Conservation (phyloP, 2,888 invertebrate genomes). For the Isotomurus palustris region DNA sequence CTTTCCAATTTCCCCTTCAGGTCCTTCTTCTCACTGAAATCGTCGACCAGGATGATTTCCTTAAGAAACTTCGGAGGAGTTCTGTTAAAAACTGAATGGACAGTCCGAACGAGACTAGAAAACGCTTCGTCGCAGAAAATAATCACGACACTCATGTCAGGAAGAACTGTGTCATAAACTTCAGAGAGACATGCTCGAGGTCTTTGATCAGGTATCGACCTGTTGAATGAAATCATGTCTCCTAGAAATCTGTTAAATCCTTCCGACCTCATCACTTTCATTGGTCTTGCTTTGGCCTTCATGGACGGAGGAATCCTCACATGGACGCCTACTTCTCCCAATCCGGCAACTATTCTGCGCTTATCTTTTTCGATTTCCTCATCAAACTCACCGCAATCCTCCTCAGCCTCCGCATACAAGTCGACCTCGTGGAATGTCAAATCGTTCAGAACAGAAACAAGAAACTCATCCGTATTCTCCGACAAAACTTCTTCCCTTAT, state of each 20-base stretch:
- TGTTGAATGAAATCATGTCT: not conserved
- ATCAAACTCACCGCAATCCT: constrained; percentile 50
- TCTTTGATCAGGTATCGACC: not conserved
- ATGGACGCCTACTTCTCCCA: constrained; percentile 69
- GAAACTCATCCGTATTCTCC: constrained; percentile 39
- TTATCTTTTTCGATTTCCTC: constrained; percentile 60
- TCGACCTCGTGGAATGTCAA: constrained; percentile 30
- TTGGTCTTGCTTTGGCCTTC: constrained; percentile 48
- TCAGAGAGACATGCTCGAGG: not conserved
- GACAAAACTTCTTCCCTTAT: too few species aligned
- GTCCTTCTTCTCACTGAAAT: constrained; percentile 68
- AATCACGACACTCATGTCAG: constrained; percentile 68
- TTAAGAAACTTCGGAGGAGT: constrained; percentile 67
- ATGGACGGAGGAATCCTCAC: not conserved
- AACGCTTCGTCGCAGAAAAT: constrained; percentile 88
- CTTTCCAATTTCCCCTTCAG: constrained; percentile 69
- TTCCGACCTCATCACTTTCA: constrained; percentile 47
- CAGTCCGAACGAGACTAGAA: constrained; percentile 72
- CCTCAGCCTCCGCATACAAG: too few species aligned
- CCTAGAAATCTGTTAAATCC: not conserved
- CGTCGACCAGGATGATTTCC: constrained; percentile 89
- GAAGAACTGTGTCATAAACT: constrained; percentile 52
- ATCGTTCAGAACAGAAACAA: constrained; percentile 28
- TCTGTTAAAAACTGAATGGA: constrained; percentile 75
- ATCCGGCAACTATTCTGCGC: constrained; percentile 60